Evolutionary conservation across 2,888 invertebrate genomes (phyloP).

Genomic region (Venustoraphidia nigricollis): DNA sequence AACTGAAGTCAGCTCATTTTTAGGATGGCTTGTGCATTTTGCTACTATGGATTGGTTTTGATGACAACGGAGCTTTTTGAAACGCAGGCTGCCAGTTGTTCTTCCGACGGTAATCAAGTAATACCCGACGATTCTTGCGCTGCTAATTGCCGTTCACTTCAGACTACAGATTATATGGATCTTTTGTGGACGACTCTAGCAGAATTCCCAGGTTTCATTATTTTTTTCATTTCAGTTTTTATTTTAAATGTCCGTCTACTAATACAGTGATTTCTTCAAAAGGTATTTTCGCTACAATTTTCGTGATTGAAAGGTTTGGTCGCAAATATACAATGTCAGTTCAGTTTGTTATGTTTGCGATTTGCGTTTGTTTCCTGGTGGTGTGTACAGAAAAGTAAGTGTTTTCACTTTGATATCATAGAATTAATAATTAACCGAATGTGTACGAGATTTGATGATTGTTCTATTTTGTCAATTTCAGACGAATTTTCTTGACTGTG

Average conservation of each 20-base stretch:
- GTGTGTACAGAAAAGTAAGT: slow-evolving; percentile 57
- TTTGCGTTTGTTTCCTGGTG: slow-evolving; percentile 56
- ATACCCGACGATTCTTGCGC: slow-evolving; percentile 35
- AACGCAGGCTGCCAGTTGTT: slow-evolving; percentile 32
- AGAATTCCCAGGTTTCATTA: slow-evolving; percentile 71
- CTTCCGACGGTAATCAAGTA: slow-evolving; percentile 16
- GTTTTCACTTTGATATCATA: slow-evolving; percentile 11
- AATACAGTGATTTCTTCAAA: slow-evolving; percentile 15
- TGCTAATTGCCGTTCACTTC: slow-evolving; percentile 53
- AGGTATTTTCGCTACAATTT: slow-evolving; percentile 80
- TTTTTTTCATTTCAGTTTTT: slow-evolving; percentile 2
- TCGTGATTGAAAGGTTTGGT: slow-evolving; percentile 78
- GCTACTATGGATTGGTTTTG: slow-evolving; percentile 86
- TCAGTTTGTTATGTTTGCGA: slow-evolving; percentile 76
- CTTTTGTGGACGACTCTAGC: slow-evolving; percentile 86
- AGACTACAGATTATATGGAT: slow-evolving; percentile 81
- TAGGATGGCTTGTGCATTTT: slow-evolving; percentile 87
- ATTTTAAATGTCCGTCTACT: background rate
- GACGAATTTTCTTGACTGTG: slow-evolving; percentile 60
- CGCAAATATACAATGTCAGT: slow-evolving; percentile 84
- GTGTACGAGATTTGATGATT: background rate
- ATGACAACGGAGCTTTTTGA: slow-evolving; percentile 90
- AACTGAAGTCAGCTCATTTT: background rate
- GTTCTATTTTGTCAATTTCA: slow-evolving; percentile 27
- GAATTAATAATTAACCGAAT: slow-evolving; percentile 2